Base-by-base conservation (phyloP, 2,113 vertebrate species). In the Hydrochoerus hydrochaeris region DNA sequence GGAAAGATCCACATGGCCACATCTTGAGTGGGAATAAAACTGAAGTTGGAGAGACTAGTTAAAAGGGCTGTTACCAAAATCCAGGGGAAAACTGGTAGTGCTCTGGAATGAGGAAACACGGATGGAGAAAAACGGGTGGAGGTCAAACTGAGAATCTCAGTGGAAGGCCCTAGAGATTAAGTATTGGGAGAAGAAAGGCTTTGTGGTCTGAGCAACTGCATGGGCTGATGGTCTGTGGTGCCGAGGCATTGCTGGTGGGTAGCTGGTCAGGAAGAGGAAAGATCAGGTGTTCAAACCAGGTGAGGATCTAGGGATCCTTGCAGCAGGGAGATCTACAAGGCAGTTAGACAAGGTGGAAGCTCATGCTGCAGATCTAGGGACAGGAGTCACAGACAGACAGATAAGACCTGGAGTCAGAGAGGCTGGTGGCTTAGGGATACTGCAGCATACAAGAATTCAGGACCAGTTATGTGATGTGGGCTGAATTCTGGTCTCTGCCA, bases 361-460 rank as follows among this genome's bases (percentile, higher is more conserved):
- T 41, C 30, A 67, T 62, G 41, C 87, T 84, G 54, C 62, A 38
- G 75, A 46, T 67, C 17, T 16, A 30, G 52, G 71, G 41, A 17
- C 11, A 75, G 60, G 41, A 58, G 41, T 24, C 46, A 11, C 3
- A 84, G 93, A 46, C 6, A 12, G 90, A 35, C 28, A 12, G 41
- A 20, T 3, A 3, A 24, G 30, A 46, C 16, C 12, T 7, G 46
- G 44, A 77, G 4, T 22, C 38, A 63, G 19, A 3, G 16, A 12
- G 5, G 17, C 22, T 11, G 14, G 67, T 1, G 2, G 6, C 32
- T 84, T 14, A 8, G 80, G 62, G 67, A 75, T 57, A 16, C 22
- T 1, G 32, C 3, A 4, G n/a, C 30, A 0, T 10, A 7, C 0
- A 0, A 81, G 5, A 26, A 52, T 30, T 38, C 38, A 38, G 69